phyloP scores from a whole-genome alignment of 2,113 vertebrate species.

The Prietella phreatophila region DNA sequence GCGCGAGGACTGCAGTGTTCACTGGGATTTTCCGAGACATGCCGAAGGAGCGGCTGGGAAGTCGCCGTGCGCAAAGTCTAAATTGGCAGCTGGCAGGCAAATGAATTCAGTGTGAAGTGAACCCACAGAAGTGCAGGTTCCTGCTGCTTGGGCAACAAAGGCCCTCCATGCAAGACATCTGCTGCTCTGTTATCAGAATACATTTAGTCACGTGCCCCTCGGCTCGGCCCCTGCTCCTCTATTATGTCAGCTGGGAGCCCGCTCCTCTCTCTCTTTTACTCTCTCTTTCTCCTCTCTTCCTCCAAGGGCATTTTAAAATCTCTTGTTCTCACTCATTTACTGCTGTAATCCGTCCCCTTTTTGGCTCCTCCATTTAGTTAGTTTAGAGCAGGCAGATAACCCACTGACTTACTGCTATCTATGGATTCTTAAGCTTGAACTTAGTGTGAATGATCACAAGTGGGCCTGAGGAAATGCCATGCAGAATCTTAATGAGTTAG shows the following conservation, averaged over 20 bases:
- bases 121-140: slow-evolving; percentile 82
- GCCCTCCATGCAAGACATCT: slow-evolving; percentile 89
- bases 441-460: slow-evolving; percentile 69
- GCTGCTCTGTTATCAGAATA: slow-evolving; percentile 88
- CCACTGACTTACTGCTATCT: slow-evolving; percentile 68
- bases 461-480: slow-evolving; percentile 68
- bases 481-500: slow-evolving; percentile 74
- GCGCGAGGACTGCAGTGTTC: slow-evolving; percentile 64
- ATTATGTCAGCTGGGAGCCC: slow-evolving; percentile 50
- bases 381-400: slow-evolving; percentile 68
- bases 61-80: slow-evolving; percentile 60
- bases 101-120: slow-evolving; percentile 91
- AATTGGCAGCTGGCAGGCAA: slow-evolving; percentile 91
- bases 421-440: slow-evolving; percentile 63
- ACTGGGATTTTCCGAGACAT: slow-evolving; percentile 64
- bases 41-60: slow-evolving; percentile 63
- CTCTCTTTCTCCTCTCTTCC: slow-evolving; percentile 47
- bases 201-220: slow-evolving; percentile 78
- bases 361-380: slow-evolving; percentile 67
- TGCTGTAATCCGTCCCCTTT: slow-evolving; percentile 64
- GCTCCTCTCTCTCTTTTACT: slow-evolving; percentile 53
- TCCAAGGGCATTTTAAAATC: slow-evolving; percentile 63
- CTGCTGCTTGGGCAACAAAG: slow-evolving; percentile 89
- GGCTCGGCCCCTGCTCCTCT: slow-evolving; percentile 52
- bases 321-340: slow-evolving; percentile 66